Conservation (phyloP, 2,113 vertebrate species). For the Scortum barcoo region DNA sequence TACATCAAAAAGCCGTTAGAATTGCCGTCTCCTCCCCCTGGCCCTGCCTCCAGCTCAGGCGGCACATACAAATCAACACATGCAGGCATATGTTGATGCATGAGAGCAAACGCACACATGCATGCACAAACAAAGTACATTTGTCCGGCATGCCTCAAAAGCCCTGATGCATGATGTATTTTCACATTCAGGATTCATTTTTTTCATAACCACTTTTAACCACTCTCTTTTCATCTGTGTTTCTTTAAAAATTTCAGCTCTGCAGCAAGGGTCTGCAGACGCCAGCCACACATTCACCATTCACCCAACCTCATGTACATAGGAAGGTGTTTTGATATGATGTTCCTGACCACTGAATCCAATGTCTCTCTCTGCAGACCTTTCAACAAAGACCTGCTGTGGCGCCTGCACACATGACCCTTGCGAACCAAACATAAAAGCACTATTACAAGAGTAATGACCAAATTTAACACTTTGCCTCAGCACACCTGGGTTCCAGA, state of each 20-base stretch:
- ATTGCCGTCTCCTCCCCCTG: conserved; percentile 67
- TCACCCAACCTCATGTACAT: conserved; percentile 24
- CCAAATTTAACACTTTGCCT: conserved; percentile 82
- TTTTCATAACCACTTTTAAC: background rate
- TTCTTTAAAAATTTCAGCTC: conserved; percentile 3
- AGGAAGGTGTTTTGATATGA: conserved; percentile 63
- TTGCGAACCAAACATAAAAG: conserved; percentile 72
- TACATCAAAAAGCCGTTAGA: conserved; percentile 85
- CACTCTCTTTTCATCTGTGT: background rate
- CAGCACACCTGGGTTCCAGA: conserved; percentile 80
- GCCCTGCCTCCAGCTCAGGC: conserved; percentile 59
- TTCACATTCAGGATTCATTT: background rate
- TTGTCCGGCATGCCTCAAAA: conserved; percentile 4
- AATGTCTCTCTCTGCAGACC: conserved; percentile 65
- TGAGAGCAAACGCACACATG: conserved; percentile 23
- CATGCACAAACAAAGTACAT: conserved; percentile 17
- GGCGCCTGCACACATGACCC: conserved; percentile 69
- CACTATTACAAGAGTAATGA: conserved; percentile 82
- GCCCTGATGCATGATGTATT: background rate
- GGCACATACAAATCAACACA: conserved; percentile 62
- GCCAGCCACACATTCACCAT: conserved; percentile 32
- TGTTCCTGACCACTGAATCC: conserved; percentile 66
- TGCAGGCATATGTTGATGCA: conserved; percentile 52
- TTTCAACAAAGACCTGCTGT: conserved; percentile 63
- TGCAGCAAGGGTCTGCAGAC: conserved; percentile 22